Evolutionary conservation across 2,888 invertebrate species (phyloP).

Genomic region (Agapostemon virescens): DNA sequence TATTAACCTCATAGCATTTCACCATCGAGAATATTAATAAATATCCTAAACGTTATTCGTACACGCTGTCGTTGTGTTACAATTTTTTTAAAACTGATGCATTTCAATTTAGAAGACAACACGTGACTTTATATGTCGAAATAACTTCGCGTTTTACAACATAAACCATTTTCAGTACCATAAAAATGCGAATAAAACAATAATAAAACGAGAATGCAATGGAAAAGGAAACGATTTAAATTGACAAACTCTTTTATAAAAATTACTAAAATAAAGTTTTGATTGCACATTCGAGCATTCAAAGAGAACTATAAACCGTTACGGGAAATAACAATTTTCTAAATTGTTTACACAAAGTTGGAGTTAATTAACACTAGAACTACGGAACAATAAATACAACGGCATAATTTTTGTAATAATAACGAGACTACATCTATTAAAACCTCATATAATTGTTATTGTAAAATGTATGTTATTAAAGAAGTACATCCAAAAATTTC

Average conservation of each 20-base stretch:
- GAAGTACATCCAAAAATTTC: no score
- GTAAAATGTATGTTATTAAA: no score
- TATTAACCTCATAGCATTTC: background rate
- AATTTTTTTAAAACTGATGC: background rate
- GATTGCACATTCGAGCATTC: background rate
- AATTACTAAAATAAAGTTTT: background rate
- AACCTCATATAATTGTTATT: no score
- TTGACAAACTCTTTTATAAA: background rate
- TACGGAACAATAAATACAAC: no score
- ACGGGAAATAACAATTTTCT: background rate
- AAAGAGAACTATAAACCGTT: background rate
- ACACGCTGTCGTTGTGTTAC: background rate
- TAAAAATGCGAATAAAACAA: background rate
- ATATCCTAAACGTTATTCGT: background rate
- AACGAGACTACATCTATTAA: no score
- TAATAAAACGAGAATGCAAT: background rate
- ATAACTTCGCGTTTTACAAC: background rate
- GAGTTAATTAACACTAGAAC: no score
- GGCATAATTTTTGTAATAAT: no score
- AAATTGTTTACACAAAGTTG: background rate
- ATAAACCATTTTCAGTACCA: background rate
- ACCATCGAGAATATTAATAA: background rate
- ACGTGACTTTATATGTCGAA: background rate
- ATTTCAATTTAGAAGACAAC: background rate
- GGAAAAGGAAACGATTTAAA: background rate